Conservation (phyloP, 2,797 vertebrate genomes). For the Nothura maculosa region DNA sequence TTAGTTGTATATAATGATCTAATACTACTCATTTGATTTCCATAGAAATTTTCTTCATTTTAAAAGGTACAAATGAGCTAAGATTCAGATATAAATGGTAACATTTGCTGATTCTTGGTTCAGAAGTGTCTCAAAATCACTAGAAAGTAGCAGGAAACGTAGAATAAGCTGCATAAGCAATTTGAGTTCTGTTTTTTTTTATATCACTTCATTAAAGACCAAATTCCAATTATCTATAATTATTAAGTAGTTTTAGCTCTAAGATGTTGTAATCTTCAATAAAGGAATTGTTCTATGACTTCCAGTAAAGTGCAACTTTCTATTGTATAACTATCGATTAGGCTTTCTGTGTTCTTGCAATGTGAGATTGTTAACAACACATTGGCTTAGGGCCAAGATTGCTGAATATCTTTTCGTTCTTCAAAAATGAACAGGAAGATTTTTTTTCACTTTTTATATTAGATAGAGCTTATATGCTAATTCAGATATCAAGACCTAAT, state of each 20-base stretch:
- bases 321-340: conserved; percentile 29
- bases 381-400: not conserved
- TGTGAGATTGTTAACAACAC: not conserved
- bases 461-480: not conserved
- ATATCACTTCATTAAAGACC: not conserved
- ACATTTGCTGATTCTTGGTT: not conserved
- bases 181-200: not conserved
- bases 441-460: not conserved
- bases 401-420: not conserved
- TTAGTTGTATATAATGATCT: not conserved
- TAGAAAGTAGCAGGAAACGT: not conserved
- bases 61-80: not conserved
- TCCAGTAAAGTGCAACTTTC: conserved; percentile 4
- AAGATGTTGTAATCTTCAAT: not conserved
- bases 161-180: accelerated
- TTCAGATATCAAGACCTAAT: not conserved
- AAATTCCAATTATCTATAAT: not conserved
- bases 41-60: not conserved
- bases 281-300: not conserved
- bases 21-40: not conserved
- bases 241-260: conserved; percentile 19
- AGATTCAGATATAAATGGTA: not conserved
- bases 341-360: not conserved
- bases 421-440: not conserved
- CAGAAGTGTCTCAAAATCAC: not conserved